Percentiles rank a stretch among this genome's conserved stretches.
These are phyloP conservation scores for Rhinolophus ferrumequinum DNA, from an alignment of 2,113 vertebrate genomes.

Conservation along the genomic window DNA sequence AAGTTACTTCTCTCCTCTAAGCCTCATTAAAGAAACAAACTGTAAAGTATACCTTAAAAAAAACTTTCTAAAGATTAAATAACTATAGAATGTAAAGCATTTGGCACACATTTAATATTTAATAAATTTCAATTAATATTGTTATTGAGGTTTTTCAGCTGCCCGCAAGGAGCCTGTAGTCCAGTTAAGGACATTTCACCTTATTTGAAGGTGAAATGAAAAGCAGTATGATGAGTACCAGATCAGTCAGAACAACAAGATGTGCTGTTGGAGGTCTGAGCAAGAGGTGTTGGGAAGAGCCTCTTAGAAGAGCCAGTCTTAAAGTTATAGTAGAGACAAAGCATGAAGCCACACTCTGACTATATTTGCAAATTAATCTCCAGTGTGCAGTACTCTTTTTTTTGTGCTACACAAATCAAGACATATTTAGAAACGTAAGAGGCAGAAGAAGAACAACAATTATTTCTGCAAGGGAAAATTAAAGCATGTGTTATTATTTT, in stretches of 20 bases:
- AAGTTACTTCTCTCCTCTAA: not conserved
- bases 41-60: not conserved
- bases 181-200: not conserved
- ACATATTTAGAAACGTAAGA: not conserved
- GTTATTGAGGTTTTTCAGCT: not conserved
- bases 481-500: not conserved
- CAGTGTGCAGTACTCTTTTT: not conserved
- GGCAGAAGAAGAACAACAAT: not conserved
- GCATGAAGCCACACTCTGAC: not conserved
- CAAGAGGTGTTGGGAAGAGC: not conserved
- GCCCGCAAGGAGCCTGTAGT: not conserved
- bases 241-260: not conserved
- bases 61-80: slow-evolving; percentile 6
- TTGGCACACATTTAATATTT: not conserved
- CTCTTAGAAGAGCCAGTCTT: not conserved
- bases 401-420: not conserved
- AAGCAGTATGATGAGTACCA: no score
- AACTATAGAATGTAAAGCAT: not conserved
- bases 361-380: not conserved
- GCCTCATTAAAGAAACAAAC: not conserved
- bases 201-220: not conserved
- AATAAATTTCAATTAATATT: not conserved
- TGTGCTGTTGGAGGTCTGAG: not conserved
- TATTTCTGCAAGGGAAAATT: not conserved
- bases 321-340: rapidly evolving